A percentile compares a stretch with the other conserved stretches of the same genome.
phyloP scores from a whole-genome alignment of 2,113 vertebrate species.

The Microtus montanus region DNA sequence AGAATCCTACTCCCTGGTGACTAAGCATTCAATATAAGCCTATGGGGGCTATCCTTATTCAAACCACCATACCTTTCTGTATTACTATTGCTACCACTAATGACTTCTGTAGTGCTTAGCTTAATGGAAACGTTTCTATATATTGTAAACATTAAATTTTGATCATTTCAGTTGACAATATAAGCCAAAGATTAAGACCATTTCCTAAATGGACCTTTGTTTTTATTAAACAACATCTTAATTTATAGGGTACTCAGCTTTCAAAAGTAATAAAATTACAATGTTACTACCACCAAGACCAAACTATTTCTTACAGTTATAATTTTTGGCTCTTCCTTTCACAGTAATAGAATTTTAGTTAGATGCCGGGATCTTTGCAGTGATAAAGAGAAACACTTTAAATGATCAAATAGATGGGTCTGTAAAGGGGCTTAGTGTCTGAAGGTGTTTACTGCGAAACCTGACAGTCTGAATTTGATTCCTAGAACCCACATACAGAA shows the following conservation, averaged over 20 bases:
- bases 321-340: conserved; percentile 8
- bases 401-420: not conserved
- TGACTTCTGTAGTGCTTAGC: not conserved
- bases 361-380: not conserved
- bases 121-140: conserved; percentile 9
- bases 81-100: not conserved
- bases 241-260: conserved; percentile 2
- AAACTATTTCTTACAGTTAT: conserved; percentile 29
- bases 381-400: conserved; percentile 26
- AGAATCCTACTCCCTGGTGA: not conserved
- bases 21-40: not conserved
- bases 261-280: not conserved
- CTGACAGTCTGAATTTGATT: not conserved
- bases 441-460: not conserved
- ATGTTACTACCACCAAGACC: not conserved
- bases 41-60: not conserved
- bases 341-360: not conserved
- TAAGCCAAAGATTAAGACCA: not conserved
- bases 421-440: not conserved
- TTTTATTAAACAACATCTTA: not conserved
- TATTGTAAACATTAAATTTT: conserved; percentile 31
- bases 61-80: not conserved
- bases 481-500: not conserved
- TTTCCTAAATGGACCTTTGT: conserved; percentile 10
- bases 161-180: not conserved